phyloP scores from a whole-genome alignment of 1,140 invertebrate species.

The Cyphomyrmex costatus region DNA sequence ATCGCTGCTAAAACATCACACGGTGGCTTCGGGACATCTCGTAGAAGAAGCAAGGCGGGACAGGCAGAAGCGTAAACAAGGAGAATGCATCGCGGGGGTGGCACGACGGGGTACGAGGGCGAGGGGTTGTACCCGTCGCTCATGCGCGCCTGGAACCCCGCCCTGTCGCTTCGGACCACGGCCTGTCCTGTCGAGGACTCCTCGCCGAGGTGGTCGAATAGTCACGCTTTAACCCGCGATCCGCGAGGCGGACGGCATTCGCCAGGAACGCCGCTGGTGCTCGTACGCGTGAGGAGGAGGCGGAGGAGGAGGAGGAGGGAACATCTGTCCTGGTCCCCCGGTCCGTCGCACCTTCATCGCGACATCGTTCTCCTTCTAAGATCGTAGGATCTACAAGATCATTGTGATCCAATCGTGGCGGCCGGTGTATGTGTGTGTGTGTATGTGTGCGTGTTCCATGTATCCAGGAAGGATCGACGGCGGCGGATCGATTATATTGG shows the following conservation, averaged over 20 bases:
- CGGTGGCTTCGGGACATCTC: background rate
- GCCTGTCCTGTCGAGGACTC: conserved; percentile 78
- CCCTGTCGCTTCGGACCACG: conserved; percentile 80
- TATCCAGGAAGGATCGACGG: conserved; percentile 40
- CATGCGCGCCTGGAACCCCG: conserved; percentile 84
- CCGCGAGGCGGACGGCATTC: conserved; percentile 79
- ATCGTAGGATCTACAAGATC: conserved; percentile 43
- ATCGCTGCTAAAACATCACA: background rate
- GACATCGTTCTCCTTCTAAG: background rate
- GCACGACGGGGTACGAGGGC: conserved; percentile 64
- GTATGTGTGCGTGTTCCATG: conserved; percentile 21
- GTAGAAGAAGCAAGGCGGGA: conserved; percentile 56
- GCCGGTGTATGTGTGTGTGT: conserved; percentile 35
- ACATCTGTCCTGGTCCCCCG: conserved; percentile 34
- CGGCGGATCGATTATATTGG: conserved; percentile 63
- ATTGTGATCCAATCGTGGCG: conserved; percentile 4
- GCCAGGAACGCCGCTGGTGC: conserved; percentile 70
- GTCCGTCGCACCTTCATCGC: conserved; percentile 9
- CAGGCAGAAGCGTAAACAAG: conserved; percentile 81
- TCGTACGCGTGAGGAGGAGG: conserved; percentile 38
- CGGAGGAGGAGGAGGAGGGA: conserved; percentile 7
- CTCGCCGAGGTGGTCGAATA: conserved; percentile 81
- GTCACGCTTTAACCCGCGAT: conserved; percentile 85
- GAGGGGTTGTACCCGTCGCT: conserved; percentile 72
- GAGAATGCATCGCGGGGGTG: conserved; percentile 73